Evolutionary conservation across 2,888 invertebrate genomes (phyloP).

Genomic region (Monoplex corrugatus): DNA sequence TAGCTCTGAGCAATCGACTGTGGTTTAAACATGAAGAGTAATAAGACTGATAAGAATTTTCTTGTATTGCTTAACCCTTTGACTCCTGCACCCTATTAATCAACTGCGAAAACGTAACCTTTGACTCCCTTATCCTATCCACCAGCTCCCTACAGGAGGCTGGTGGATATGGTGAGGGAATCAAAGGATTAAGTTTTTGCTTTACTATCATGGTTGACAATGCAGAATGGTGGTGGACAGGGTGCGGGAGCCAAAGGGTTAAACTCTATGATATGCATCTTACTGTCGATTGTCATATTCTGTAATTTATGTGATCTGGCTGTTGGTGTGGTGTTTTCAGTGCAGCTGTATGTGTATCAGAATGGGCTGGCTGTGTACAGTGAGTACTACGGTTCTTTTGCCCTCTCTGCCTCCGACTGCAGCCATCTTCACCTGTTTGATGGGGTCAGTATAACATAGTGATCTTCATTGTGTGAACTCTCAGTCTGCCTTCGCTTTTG

Average conservation of each 20-base stretch:
- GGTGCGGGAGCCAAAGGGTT: too few relatives aligned
- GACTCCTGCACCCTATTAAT: too few relatives aligned
- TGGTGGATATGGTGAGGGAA: too few relatives aligned
- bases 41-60: too few relatives aligned
- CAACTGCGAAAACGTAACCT: too few relatives aligned
- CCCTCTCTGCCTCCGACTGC: constrained; percentile 69
- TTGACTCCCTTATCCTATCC: too few relatives aligned
- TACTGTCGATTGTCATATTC: background rate
- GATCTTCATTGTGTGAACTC: too few relatives aligned
- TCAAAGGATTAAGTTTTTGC: background rate
- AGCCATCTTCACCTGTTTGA: constrained; percentile 73
- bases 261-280: background rate
- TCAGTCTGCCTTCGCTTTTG: background rate
- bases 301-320: background rate
- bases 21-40: too few relatives aligned
- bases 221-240: too few relatives aligned
- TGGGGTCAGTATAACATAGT: constrained; percentile 77
- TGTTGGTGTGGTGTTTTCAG: constrained; percentile 65
- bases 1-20: too few relatives aligned
- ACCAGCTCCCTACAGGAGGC: too few relatives aligned
- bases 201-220: background rate
- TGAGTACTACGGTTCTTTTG: constrained; percentile 67
- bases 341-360: constrained; percentile 70
- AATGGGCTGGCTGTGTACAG: constrained; percentile 70
- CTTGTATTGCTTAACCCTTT: too few relatives aligned